A percentile compares a stretch with the other conserved stretches of the same genome.
These are phyloP conservation scores for Eospalax fontanierii DNA, from an alignment of 2,797 vertebrate genomes.

Conservation along the genomic window DNA sequence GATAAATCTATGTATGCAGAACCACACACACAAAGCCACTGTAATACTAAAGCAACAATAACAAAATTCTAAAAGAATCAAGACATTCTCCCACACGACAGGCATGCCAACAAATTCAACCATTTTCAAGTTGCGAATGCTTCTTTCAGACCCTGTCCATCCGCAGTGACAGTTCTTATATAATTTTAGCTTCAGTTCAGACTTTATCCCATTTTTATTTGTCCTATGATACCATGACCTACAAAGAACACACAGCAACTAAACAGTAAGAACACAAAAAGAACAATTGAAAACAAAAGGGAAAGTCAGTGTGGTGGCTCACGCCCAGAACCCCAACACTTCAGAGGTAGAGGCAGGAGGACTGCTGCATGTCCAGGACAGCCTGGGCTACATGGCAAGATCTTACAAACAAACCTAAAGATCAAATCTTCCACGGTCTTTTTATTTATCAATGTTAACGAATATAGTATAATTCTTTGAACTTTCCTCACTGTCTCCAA, in stretches of 20 bases:
- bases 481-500: not conserved
- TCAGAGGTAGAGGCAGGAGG: no score
- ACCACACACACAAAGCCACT: not conserved
- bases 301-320: not conserved
- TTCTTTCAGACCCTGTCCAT: not conserved
- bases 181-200: slow-evolving; percentile 17
- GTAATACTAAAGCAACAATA: not conserved
- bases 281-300: slow-evolving; percentile 5
- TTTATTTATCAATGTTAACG: not conserved
- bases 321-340: no score
- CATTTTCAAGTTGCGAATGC: not conserved
- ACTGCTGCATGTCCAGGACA: no score
- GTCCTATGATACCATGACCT: slow-evolving; percentile 10
- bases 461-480: not conserved
- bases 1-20: not conserved
- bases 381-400: not conserved
- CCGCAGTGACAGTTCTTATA: not conserved
- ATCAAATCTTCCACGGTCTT: not conserved
- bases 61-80: slow-evolving; percentile 42
- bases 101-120: not conserved
- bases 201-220: slow-evolving; percentile 41
- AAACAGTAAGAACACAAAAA: slow-evolving; percentile 3
- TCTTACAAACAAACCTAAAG: not conserved
- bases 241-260: not conserved
- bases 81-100: not conserved